These are phyloP conservation scores for Agapornis roseicollis DNA, from an alignment of 2,113 vertebrate genomes.

Conservation along the genomic window DNA sequence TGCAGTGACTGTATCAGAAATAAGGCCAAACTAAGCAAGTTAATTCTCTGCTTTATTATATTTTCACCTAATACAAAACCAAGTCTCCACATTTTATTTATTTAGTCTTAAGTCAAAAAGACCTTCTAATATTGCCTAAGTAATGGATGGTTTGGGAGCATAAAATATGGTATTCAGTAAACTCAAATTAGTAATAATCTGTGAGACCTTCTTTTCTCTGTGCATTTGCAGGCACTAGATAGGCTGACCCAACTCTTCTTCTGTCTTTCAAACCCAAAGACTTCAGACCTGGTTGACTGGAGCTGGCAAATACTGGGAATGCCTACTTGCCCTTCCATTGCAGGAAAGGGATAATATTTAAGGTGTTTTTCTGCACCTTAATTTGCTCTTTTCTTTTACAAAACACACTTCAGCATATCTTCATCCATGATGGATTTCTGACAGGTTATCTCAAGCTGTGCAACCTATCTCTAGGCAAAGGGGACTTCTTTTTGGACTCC, in stretches of 20 bases:
- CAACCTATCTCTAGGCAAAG: background rate
- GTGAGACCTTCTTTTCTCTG: background rate
- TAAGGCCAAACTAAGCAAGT: background rate
- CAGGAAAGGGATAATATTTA: background rate
- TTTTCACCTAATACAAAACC: background rate
- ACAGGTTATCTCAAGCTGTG: background rate
- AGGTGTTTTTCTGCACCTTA: background rate
- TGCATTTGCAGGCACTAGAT: background rate
- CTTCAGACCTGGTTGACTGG: background rate
- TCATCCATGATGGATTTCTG: background rate
- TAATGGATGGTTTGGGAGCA: background rate
- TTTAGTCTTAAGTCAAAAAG: background rate
- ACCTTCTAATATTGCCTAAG: background rate
- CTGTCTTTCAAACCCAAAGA: background rate
- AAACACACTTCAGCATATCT: background rate
- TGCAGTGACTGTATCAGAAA: background rate
- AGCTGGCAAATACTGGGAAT: background rate
- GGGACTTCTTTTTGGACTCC: background rate
- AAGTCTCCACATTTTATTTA: background rate
- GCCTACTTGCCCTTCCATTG: fast-evolving
- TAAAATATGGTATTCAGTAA: background rate
- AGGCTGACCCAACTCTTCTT: background rate
- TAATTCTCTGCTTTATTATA: background rate
- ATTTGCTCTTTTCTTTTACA: background rate
- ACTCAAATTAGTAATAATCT: background rate